These are phyloP conservation scores for Mercenaria mercenaria DNA, from an alignment of 1,140 invertebrate genomes.

Conservation along the genomic window DNA sequence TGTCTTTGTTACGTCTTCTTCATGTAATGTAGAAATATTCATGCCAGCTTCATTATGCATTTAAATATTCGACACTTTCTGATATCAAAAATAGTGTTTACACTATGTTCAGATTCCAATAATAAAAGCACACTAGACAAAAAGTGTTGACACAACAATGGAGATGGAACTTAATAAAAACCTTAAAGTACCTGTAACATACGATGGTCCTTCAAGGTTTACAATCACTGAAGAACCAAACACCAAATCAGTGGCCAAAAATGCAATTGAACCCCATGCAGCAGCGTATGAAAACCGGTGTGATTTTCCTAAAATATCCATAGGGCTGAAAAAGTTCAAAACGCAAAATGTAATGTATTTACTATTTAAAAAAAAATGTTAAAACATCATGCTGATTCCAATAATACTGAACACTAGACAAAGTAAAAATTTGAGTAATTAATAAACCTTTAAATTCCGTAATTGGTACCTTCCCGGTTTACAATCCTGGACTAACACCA, in stretches of 20 bases:
- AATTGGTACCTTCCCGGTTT: not conserved
- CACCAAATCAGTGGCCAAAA: slow-evolving; percentile 34
- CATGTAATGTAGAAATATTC: too few relatives aligned
- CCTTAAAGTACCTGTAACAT: not conserved
- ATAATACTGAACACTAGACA: not conserved
- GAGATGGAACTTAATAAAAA: not conserved
- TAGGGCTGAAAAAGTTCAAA: slow-evolving; percentile 38
- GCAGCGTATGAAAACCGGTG: slow-evolving; percentile 43
- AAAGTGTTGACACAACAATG: too few relatives aligned
- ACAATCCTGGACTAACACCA: too few relatives aligned
- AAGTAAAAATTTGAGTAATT: too few relatives aligned
- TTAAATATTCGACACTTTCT: not conserved
- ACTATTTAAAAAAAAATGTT: not conserved
- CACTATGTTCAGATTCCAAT: not conserved
- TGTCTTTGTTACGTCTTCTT: too few relatives aligned
- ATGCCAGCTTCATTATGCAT: not conserved
- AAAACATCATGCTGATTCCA: not conserved
- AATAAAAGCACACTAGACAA: not conserved
- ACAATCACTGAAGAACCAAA: slow-evolving; percentile 8
- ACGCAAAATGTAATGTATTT: too few relatives aligned
- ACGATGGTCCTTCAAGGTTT: slow-evolving; percentile 11
- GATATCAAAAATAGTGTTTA: not conserved
- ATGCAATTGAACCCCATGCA: slow-evolving; percentile 41
- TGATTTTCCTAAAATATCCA: slow-evolving; percentile 45
- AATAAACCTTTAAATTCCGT: too few relatives aligned